Evolutionary conservation across 2,888 invertebrate genomes (phyloP).

Genomic region (Scrobipalpa atriplicella): DNA sequence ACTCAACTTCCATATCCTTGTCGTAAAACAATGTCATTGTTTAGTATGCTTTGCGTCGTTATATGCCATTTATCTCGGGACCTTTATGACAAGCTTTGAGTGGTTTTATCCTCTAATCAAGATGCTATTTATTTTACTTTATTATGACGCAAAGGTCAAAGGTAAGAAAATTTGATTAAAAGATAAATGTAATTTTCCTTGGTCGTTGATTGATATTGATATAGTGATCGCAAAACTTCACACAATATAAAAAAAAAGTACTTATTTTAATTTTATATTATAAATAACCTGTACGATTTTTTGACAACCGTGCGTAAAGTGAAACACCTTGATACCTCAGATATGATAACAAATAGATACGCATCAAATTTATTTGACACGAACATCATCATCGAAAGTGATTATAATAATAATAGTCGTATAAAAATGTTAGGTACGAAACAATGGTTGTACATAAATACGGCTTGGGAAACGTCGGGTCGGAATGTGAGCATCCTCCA

Average conservation of each 20-base stretch:
- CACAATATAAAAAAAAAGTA: no score
- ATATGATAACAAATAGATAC: not conserved
- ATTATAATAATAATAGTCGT: conserved; percentile 26
- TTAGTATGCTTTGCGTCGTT: conserved; percentile 20
- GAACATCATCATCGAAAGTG: conserved; percentile 27
- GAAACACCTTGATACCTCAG: conserved; percentile 10
- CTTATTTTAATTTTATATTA: no score
- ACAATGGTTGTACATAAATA: conserved; percentile 58
- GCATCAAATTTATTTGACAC: conserved; percentile 25
- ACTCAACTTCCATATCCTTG: conserved; percentile 19
- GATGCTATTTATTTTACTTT: conserved; percentile 13
- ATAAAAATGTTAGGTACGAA: conserved; percentile 37
- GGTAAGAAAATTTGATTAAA: no score
- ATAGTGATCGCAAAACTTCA: no score
- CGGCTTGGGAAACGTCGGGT: conserved; percentile 62
- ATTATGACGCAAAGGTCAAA: not conserved
- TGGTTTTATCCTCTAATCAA: conserved; percentile 15
- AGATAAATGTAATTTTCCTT: no score
- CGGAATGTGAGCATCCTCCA: conserved; percentile 76
- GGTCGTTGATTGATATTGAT: no score
- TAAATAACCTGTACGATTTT: no score
- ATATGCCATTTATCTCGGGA: conserved; percentile 20
- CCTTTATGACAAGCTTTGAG: conserved; percentile 20
- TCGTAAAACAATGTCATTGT: conserved; percentile 24
- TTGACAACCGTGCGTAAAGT: no score